Base-by-base conservation (phyloP, 1,140 invertebrate species). In the Drosophila azteca region DNA sequence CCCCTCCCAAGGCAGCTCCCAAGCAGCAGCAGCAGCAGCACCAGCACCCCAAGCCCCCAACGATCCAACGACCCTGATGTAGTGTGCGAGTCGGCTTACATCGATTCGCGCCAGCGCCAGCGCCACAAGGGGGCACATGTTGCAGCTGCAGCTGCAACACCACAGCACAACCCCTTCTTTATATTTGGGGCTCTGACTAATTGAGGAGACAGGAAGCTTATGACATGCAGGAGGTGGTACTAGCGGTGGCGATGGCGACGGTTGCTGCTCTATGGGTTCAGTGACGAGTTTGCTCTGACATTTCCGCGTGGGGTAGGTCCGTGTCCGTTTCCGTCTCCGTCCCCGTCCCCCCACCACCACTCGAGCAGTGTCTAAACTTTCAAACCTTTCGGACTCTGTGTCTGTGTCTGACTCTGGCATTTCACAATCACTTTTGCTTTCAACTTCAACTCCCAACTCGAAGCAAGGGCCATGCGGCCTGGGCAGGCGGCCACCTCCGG, bases 341-440 rank as follows among this genome's bases (percentile, higher is more conserved):
- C 24, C 24, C 24, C 22, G 22, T 24, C 17, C 15, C 26, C 6
- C 31, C 31, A 29, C 29, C 29, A 35, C 39, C 41, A 29, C 46
- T 70, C 52, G 57, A 79, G 80, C 35, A 39, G 11, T 63, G 62
- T 48, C 71, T 73, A 69, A 77, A 85, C 81, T 85, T 85, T 85
- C 81, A 77, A 70, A 82, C 82, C 82, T 81, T 80, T 81, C 65
- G 64, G 53, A 64, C 49, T 65, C 44, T 50, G 22, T 11, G 26
- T 44, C 59, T 26, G 17, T 17, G 44, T 20, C 26, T 20, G 41
- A 26, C 52, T 55, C 35, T 53, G 51, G 49, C 64, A 68, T 81
- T 74, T 78, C 79, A 88, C 83, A 88, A 88, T 88, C 83, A 88
- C 83, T 88, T 88, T 88, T 88, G 83, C 83, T 88, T 88, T 88